Base-by-base conservation (phyloP, 2,797 vertebrate species). In the Hemitrygon akajei region DNA sequence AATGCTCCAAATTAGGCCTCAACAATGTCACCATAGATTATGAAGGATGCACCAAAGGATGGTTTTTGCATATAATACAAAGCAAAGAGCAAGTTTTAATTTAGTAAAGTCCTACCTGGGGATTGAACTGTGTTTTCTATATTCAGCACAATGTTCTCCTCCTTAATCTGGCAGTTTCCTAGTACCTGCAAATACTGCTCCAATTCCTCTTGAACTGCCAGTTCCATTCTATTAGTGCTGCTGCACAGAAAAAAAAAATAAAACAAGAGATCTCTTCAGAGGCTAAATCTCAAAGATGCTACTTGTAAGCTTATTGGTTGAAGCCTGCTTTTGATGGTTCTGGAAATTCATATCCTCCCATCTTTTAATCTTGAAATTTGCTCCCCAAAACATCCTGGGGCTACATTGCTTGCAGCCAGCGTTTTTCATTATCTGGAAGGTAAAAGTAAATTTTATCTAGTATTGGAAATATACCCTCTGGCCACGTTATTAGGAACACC, bases 311-410 rank as follows among this genome's bases (percentile, higher is more conserved):
- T 84, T 14, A 6, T 34, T 87, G 60, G 30, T 66, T 66, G 30
- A 87, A 87, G 84, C 14, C 84, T 63, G 14, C 30, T 87, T 87
- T 66, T 20, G 86, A 25, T 89, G 63, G n/a, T 89, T 69, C 86
- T 69, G 18, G n/a, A 89, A 89, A 20, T 63, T 25, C n/a, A 89
- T 60, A 22, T 69, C 7, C 63, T 37, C 18, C 7, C 18, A 11
- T 22, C 22, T 3, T 18, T 11, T 16, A 47, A 9, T 69, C n/a
- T 37, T 37, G 34, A 34, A 66, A 63, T 66, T 16, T n/a, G 84
- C 1, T 34, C 14, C 30, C 58, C n/a, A 20, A 37, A 12, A 34
- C 9, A n/a, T 89, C 60, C 86, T 25, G n/a, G 18, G 20, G n/a
- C 6, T n/a, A 89, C 63, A 12, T 37, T 69, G 34, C n/a, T 89